Base-by-base conservation (phyloP, 2,797 vertebrate species). In the Rachycentron canadum region DNA sequence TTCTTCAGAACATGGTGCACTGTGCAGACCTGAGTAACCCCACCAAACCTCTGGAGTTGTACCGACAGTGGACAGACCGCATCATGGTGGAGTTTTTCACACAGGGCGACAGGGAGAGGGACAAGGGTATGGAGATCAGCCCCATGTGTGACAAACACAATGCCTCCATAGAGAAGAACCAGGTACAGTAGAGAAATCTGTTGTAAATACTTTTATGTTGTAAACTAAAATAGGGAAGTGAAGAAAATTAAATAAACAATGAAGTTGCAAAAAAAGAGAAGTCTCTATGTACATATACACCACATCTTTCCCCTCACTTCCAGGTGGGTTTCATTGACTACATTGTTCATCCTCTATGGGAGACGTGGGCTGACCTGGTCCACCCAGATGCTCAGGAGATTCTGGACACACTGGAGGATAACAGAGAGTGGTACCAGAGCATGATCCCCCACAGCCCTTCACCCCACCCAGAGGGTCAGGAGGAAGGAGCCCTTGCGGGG, bases 261-360 rank as follows among this genome's bases (percentile, higher is more conserved):
- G 3, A 4, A 9, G 30, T 28, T 4, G 14, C 26, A 41, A 26
- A 62, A n/a, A 25, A 52, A 26, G 8, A 47, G 17, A 50, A 32
- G 5, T 59, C 1, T 3, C 2, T 13, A 0, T 17, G 13, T 2
- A 25, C 7, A 40, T 53, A 5, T 25, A 19, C 2, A 52, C 21
- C 3, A 56, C 14, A 47, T 32, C 11, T 40, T 64, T 10, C 3
- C 1, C 65, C 2, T 74, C 9, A 70, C 10, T 68, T 81, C 7
- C 60, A 98, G 97, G 97, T 98, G 86, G 97, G 97, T 45, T 98
- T 98, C 88, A 98, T 98, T 0, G 97, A 98, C 91, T 98, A 97
- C 93, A 97, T 98, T 0, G 97, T 96, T 41, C 97, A 98, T 82
- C 97, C 97, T 0, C 91, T 98, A 60, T 98, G 97, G 97, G 97